Base-by-base conservation (phyloP, 2,113 vertebrate species). In the Canis aureus region DNA sequence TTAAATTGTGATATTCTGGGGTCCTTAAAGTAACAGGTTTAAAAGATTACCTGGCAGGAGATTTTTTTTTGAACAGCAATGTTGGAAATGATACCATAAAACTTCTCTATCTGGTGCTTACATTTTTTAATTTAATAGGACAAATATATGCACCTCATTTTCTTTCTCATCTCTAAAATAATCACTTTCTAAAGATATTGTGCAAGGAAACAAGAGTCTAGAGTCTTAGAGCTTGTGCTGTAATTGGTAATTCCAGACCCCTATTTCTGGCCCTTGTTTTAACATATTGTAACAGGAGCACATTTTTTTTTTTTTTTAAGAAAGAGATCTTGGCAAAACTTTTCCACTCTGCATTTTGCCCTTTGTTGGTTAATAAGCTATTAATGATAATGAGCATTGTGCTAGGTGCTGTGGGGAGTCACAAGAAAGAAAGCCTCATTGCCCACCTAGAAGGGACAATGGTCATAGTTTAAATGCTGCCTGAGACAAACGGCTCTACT, bases 291-390 rank as follows among this genome's bases (percentile, higher is more conserved):
- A 25, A 9, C 12, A 86, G 20, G 20, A 92, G 1, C 22, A 74
- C 12, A 3, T 38, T 38, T 78, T 0, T 6, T 73, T 74, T 38
- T 74, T 73, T 89, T 86, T 66, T 69, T 35, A 96, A 62, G 64
- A 84, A 96, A 95, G 92, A 55, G 17, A 89, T 19, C 20, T 73
- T 43, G 22, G 35, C 1, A 79, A 81, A 67, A 32, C 8, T 22
- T 86, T 93, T 91, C 27, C 5, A 35, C 11, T 89, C 43, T 64
- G 59, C 23, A 67, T 87, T 84, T 32, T 86, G 10, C 16, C 32
- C 38, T 86, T 94, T 85, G 59, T 92, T 96, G 35, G 22, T 69
- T 92, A 90, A 71, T 67, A 92, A 78, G 43, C 38, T 95, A 59
- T 59, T 94, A 35, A 81, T 81, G 66, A 71, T 78, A 57, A 59